phyloP scores from a whole-genome alignment of 2,888 invertebrate genomes.

The Malachius bipustulatus region DNA sequence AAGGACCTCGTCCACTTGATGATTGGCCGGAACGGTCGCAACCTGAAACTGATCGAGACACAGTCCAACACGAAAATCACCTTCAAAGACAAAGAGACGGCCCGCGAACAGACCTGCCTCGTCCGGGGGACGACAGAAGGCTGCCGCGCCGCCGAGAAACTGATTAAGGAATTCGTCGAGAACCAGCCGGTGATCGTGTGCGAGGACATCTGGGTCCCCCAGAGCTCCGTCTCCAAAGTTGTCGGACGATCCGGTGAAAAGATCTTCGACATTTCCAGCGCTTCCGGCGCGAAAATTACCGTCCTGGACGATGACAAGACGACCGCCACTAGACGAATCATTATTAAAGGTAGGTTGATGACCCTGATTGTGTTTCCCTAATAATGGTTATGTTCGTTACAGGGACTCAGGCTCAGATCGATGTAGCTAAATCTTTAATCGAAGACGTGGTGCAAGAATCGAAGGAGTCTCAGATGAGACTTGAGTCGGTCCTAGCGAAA shows the following conservation, averaged over 20 bases:
- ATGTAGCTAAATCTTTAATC: slow-evolving; percentile 56
- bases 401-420: slow-evolving; percentile 67
- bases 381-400: slow-evolving; percentile 16
- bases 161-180: slow-evolving; percentile 54
- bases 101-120: slow-evolving; percentile 49
- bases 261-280: slow-evolving; percentile 56
- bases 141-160: slow-evolving; percentile 57
- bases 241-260: slow-evolving; percentile 65
- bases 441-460: slow-evolving; percentile 53
- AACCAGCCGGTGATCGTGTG: slow-evolving; percentile 57
- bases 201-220: slow-evolving; percentile 55
- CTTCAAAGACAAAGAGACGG: slow-evolving; percentile 45
- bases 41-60: slow-evolving; percentile 62
- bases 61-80: slow-evolving; percentile 53
- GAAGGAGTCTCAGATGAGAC: slow-evolving; percentile 34
- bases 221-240: slow-evolving; percentile 54
- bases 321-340: slow-evolving; percentile 23
- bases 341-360: slow-evolving; percentile 27
- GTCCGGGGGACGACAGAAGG: slow-evolving; percentile 57
- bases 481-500: slow-evolving; percentile 38
- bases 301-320: slow-evolving; percentile 30
- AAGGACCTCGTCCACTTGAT: slow-evolving; percentile 52
- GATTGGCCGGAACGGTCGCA: slow-evolving; percentile 65
- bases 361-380: no score
- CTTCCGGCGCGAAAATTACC: slow-evolving; percentile 60